Evolutionary conservation across 1,140 invertebrate species (phyloP).

Genomic region (Zaprionus vittiger): DNA sequence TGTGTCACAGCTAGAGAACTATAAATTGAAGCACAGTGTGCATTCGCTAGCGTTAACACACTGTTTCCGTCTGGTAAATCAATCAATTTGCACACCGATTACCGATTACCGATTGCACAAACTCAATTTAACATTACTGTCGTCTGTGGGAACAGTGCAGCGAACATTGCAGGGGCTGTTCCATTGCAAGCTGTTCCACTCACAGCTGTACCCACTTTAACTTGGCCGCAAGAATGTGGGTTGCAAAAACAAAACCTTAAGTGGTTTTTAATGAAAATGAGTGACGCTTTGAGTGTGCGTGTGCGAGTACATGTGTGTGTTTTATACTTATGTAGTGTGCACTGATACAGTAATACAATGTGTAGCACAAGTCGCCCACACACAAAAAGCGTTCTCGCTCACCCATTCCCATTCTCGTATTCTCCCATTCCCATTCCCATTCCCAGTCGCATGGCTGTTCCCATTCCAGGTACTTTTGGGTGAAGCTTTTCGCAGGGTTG

Average conservation of each 20-base stretch:
- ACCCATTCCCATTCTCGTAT: slow-evolving; percentile 28
- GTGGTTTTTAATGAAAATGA: slow-evolving; percentile 78
- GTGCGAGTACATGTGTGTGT: slow-evolving; percentile 21
- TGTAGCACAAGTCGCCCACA: slow-evolving; percentile 28
- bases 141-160: not conserved
- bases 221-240: slow-evolving; percentile 63
- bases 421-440: slow-evolving; percentile 40
- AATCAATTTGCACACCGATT: not conserved
- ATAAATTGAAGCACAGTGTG: slow-evolving; percentile 46
- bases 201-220: slow-evolving; percentile 44
- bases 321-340: slow-evolving; percentile 45
- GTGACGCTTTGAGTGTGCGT: slow-evolving; percentile 36
- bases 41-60: slow-evolving; percentile 13
- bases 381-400: slow-evolving; percentile 11
- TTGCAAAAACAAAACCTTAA: slow-evolving; percentile 72
- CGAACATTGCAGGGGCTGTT: not conserved
- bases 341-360: slow-evolving; percentile 30
- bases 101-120: not conserved
- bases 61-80: not conserved
- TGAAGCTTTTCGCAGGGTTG: slow-evolving; percentile 68
- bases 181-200: slow-evolving; percentile 18
- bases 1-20: slow-evolving; percentile 40
- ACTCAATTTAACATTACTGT: not conserved
- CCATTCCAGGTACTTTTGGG: slow-evolving; percentile 45
- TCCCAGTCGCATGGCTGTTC: slow-evolving; percentile 31